These are phyloP conservation scores for Cyrtodaria siliqua DNA, from an alignment of 2,888 invertebrate species.

Conservation along the genomic window DNA sequence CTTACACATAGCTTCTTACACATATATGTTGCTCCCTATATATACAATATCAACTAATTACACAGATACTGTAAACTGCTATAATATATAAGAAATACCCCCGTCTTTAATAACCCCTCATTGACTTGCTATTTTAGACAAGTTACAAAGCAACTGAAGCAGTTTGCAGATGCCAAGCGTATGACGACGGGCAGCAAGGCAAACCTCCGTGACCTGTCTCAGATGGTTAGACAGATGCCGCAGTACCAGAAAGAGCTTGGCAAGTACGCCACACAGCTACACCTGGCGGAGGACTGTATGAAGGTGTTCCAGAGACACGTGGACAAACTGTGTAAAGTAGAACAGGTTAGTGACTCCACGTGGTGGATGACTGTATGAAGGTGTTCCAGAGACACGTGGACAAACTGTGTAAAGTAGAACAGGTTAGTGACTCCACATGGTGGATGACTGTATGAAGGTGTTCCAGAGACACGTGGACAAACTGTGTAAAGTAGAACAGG, in stretches of 20 bases:
- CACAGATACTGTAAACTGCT: no score
- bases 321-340: slow-evolving; percentile 97
- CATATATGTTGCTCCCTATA: no score
- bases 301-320: slow-evolving; percentile 97
- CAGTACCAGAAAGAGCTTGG: slow-evolving; percentile 99
- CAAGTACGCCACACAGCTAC: slow-evolving; percentile 99
- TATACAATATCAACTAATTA: no score
- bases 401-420: slow-evolving; percentile 96
- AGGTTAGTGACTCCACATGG: slow-evolving; percentile 95
- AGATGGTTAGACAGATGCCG: slow-evolving; percentile 99
- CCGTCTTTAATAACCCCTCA: no score
- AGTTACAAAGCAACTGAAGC: slow-evolving; percentile 99
- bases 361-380: slow-evolving; percentile 99
- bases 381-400: slow-evolving; percentile 97
- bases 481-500: slow-evolving; percentile 95
- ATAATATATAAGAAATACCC: no score
- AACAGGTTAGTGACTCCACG: slow-evolving; percentile 93
- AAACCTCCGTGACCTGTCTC: slow-evolving; percentile 98
- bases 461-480: slow-evolving; percentile 98
- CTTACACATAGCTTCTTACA: no score
- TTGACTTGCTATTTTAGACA: no score
- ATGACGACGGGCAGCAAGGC: slow-evolving; percentile 88
- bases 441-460: slow-evolving; percentile 99
- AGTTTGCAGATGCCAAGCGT: slow-evolving; percentile 92
- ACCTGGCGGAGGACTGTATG: slow-evolving; percentile 99